Evolutionary conservation across 2,113 vertebrate genomes (phyloP), one percentile per base, ranked within the genome.

Genomic region (Rafetus swinhoei): DNA sequence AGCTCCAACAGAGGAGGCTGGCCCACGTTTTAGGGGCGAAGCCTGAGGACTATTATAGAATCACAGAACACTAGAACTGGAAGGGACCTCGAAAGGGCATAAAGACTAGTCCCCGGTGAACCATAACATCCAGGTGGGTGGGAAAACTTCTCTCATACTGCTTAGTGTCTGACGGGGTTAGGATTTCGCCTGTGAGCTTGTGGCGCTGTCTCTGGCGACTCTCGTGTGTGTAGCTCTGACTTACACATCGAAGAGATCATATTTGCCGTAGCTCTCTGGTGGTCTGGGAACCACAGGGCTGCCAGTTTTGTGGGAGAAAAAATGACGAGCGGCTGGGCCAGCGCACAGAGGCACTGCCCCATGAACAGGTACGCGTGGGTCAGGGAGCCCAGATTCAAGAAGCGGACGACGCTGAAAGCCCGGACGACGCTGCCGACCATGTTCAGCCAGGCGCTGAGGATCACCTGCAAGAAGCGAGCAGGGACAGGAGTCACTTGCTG

Each of bases 251-350:
- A 99, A 88, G 98, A 98, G 1, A 99, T 97, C 98, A 98, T 99
- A 97, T 99, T 99, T 57, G 99, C 99, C 0, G 98, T 99, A 7
- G 99, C 98, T 50, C 99, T 98, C 96, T 99, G 99, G 87, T 99
- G 97, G 56, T 99, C 98, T 0, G 99, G 99, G 94, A 99, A 99
- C 99, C 99, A 99, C 25, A 99, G 90, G 0, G 99, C 99, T 5
- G 99, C 99, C 95, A 99, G 90, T 94, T 99, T 99, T 85, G 99
- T 99, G 0, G 99, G 99, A 83, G 99, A 97, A 96, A 99, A 99
- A 87, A 99, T 93, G 88, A 99, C 97, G 96, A 99, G 98, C 2
- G 99, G 98, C 97, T 99, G 99, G 65, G 99, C 99, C 82, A 99
- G 27, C 3, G 99, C 99, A 24, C 98, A 98, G 14, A 99, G 85